These are phyloP conservation scores for Molorchus minor DNA, from an alignment of 2,888 invertebrate species.

Conservation along the genomic window DNA sequence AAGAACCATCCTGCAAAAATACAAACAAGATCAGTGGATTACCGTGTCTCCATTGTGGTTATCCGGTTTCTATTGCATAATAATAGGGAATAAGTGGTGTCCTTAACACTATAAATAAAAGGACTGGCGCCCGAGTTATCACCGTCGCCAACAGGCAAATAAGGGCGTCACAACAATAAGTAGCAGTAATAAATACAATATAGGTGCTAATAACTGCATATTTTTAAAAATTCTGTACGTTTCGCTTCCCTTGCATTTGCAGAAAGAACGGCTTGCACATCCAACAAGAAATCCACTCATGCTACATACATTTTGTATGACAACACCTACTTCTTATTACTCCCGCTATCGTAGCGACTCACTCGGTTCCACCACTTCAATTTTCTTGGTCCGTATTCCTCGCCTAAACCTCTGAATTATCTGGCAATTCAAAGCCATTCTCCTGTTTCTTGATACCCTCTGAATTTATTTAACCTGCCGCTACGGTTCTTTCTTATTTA, in stretches of 20 bases:
- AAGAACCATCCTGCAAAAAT: too few species aligned
- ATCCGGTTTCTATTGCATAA: too few species aligned
- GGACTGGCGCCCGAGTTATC: too few species aligned
- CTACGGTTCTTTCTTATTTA: slow-evolving; percentile 27
- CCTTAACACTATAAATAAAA: too few species aligned
- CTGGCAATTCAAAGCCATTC: slow-evolving; percentile 25
- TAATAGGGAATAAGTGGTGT: too few species aligned
- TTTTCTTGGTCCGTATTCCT: slow-evolving; percentile 41
- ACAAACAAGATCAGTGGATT: too few species aligned
- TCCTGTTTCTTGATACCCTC: slow-evolving; percentile 22
- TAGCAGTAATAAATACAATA: too few species aligned
- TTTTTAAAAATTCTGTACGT: too few species aligned
- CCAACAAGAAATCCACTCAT: slow-evolving; percentile 57
- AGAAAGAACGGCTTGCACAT: slow-evolving; percentile 15
- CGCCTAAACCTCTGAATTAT: slow-evolving; percentile 34
- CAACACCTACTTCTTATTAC: slow-evolving; percentile 51
- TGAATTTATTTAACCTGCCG: slow-evolving; percentile 30
- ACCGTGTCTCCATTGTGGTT: too few species aligned
- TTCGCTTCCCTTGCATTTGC: slow-evolving; percentile 26
- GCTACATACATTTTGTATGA: slow-evolving; percentile 60
- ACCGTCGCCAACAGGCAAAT: too few species aligned
- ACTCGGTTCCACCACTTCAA: slow-evolving; percentile 47
- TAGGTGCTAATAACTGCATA: too few species aligned
- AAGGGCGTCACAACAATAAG: too few species aligned
- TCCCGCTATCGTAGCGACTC: slow-evolving; percentile 36